These are phyloP conservation scores for Drosophila virilis DNA, from an alignment of 1,140 invertebrate species.

Conservation along the genomic window DNA sequence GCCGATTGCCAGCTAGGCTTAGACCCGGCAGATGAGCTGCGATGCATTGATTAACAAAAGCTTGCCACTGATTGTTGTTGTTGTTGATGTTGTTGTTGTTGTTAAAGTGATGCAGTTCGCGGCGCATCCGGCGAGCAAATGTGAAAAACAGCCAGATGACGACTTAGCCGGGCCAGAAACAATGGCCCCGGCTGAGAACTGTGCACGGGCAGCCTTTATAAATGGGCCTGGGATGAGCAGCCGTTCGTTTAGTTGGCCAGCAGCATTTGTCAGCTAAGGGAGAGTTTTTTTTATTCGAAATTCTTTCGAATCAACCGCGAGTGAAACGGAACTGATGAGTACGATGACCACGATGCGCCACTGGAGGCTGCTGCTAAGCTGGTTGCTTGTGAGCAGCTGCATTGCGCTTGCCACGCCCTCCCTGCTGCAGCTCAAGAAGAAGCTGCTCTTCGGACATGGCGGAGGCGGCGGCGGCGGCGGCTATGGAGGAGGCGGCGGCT, in stretches of 20 bases:
- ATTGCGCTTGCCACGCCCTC: slow-evolving; percentile 53
- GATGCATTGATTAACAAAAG: slow-evolving; percentile 47
- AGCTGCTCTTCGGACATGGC: slow-evolving; percentile 53
- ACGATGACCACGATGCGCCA: slow-evolving; percentile 29
- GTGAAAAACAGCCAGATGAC: slow-evolving; percentile 33
- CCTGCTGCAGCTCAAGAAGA: slow-evolving; percentile 59
- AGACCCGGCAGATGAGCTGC: neutral
- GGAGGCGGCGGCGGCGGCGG: slow-evolving; percentile 37
- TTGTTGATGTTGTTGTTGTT: slow-evolving; percentile 17
- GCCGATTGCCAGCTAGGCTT: neutral
- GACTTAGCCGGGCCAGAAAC: slow-evolving; percentile 36
- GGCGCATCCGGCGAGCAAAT: slow-evolving; percentile 27
- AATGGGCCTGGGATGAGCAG: slow-evolving; percentile 33
- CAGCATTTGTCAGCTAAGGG: slow-evolving; percentile 5
- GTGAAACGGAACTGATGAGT: slow-evolving; percentile 10
- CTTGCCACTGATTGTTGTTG: neutral
- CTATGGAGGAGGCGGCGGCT: slow-evolving; percentile 35
- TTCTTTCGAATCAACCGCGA: too few species aligned
- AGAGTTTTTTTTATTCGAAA: too few species aligned
- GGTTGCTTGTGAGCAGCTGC: slow-evolving; percentile 50
- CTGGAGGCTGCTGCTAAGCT: slow-evolving; percentile 20
- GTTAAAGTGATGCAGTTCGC: slow-evolving; percentile 26
- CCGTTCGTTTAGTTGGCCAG: slow-evolving; percentile 44
- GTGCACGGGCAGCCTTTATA: slow-evolving; percentile 42
- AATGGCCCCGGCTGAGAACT: slow-evolving; percentile 49